phyloP scores from a whole-genome alignment of 1,140 invertebrate species.

The Zaprionus taronus region DNA sequence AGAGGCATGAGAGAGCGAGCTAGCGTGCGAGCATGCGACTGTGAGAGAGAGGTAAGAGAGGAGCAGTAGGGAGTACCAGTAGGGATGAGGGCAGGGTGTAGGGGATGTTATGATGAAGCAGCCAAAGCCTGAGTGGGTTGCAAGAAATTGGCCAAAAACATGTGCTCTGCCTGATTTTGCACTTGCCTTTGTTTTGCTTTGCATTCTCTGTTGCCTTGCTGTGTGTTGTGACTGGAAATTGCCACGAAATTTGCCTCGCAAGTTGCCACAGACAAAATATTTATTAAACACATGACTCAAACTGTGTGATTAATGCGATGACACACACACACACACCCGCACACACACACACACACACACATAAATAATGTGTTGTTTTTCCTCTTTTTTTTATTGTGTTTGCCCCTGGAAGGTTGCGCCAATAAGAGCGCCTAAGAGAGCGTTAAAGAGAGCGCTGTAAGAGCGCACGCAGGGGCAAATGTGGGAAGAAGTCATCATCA shows the following conservation, averaged over 20 bases:
- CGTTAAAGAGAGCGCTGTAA: constrained; percentile 28
- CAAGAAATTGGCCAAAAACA: constrained; percentile 42
- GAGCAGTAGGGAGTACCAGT: constrained; percentile 8
- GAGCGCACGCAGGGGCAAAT: constrained; percentile 39
- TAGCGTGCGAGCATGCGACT: not conserved
- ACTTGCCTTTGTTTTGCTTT: constrained; percentile 59
- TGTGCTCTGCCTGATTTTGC: constrained; percentile 49
- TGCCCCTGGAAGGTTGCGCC: constrained; percentile 68
- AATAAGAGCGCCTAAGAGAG: constrained; percentile 75
- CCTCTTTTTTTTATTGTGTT: constrained; percentile 12
- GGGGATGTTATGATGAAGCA: constrained; percentile 39
- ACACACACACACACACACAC: constrained; percentile 3
- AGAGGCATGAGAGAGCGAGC: constrained; percentile 11
- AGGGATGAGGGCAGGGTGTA: constrained; percentile 10
- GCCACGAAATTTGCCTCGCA: constrained; percentile 53
- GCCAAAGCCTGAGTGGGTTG: constrained; percentile 42
- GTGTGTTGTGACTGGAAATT: constrained; percentile 71
- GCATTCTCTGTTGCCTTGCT: constrained; percentile 34
- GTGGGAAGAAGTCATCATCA: constrained; percentile 48
- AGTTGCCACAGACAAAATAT: constrained; percentile 53
- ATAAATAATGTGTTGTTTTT: not conserved
- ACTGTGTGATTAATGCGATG: constrained; percentile 38
- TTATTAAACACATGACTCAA: constrained; percentile 76
- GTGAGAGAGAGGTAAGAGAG: constrained; percentile 6
- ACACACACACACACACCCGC: constrained; percentile 13